phyloP scores from a whole-genome alignment of 2,113 vertebrate genomes.

The Otus sunia region DNA sequence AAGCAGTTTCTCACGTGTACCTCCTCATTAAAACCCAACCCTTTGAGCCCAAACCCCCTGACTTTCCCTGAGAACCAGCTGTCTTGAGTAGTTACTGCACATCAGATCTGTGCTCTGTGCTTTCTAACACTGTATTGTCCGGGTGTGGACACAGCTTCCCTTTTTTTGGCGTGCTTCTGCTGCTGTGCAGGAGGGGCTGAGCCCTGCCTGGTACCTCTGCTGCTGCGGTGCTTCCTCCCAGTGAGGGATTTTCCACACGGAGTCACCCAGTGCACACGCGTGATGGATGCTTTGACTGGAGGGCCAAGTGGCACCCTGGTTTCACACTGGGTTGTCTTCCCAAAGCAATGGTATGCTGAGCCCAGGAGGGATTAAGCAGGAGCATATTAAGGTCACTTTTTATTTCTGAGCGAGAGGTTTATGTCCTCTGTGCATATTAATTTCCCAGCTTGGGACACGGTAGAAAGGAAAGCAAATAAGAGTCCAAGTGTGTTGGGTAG shows the following conservation, averaged over 20 bases:
- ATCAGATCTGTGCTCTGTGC: neutral
- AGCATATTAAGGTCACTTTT: neutral
- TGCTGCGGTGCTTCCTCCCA: neutral
- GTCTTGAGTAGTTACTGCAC: neutral
- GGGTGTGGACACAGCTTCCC: neutral
- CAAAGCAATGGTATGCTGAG: rapidly evolving
- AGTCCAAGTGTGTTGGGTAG: neutral
- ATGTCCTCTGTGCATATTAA: conserved; percentile 40
- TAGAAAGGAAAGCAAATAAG: neutral
- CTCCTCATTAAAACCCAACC: neutral
- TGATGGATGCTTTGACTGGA: neutral
- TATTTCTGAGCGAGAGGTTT: neutral
- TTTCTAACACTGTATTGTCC: neutral
- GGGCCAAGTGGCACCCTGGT: neutral
- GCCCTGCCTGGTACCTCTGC: rapidly evolving
- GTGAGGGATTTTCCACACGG: rapidly evolving
- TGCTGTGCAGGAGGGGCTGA: neutral
- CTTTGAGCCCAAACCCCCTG: neutral
- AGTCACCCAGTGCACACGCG: rapidly evolving
- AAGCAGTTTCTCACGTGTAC: rapidly evolving
- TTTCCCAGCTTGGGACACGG: neutral
- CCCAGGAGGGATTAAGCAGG: neutral
- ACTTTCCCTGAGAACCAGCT: neutral
- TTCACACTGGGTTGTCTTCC: neutral
- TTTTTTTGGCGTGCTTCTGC: neutral